A percentile compares a stretch with the other conserved stretches of the same genome.
Conservation (phyloP, 2,888 invertebrate species). For the Dinocampus coccinellae region DNA sequence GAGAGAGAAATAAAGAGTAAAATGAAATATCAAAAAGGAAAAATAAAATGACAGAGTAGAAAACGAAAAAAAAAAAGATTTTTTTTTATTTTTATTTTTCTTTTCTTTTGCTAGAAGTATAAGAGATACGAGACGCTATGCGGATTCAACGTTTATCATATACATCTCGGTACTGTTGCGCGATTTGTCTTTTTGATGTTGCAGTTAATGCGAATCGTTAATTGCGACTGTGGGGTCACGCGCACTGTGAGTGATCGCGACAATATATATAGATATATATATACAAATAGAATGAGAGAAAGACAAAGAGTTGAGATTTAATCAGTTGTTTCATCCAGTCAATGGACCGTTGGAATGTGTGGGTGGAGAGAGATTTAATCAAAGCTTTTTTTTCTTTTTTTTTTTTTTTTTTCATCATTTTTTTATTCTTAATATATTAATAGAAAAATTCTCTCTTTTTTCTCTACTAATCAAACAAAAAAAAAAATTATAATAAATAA, state of each 20-base stretch:
- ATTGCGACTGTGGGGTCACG: slow-evolving; percentile 50
- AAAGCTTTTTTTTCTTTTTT: background rate
- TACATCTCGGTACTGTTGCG: slow-evolving; percentile 43
- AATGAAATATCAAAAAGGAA: background rate
- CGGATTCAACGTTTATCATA: slow-evolving; percentile 20
- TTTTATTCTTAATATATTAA: background rate
- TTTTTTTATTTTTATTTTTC: no score
- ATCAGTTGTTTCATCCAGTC: slow-evolving; percentile 12
- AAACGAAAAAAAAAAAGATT: slow-evolving; percentile 12
- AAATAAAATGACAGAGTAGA: slow-evolving; percentile 39
- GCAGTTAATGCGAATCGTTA: slow-evolving; percentile 59
- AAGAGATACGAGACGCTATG: background rate
- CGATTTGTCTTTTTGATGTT: slow-evolving; percentile 61
- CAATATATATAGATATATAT: slow-evolving; percentile 23
- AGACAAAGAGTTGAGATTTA: slow-evolving; percentile 7
- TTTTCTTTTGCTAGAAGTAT: no score
- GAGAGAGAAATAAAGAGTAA: background rate
- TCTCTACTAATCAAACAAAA: background rate
- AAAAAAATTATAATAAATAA: background rate
- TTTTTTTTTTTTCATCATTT: no score
- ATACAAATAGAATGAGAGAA: background rate
- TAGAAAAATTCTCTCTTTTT: slow-evolving; percentile 10
- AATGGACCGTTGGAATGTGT: slow-evolving; percentile 1
- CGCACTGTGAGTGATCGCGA: slow-evolving; percentile 51
- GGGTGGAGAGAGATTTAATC: background rate